Percentiles rank a stretch among this genome's conserved stretches.
Conservation (phyloP, 2,797 vertebrate species). For the Cynopterus sphinx region DNA sequence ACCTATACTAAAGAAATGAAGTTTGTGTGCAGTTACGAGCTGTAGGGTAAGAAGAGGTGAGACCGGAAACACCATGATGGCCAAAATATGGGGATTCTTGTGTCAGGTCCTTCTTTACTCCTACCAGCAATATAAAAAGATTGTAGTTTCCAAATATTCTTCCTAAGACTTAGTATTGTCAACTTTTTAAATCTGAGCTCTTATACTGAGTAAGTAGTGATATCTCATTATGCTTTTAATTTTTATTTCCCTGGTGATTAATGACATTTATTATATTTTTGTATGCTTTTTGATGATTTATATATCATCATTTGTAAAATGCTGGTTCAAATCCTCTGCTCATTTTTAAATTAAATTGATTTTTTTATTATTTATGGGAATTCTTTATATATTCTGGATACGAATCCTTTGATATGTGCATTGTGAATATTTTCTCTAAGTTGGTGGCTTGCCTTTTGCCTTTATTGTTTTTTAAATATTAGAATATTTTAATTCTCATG, state of each 20-base stretch:
- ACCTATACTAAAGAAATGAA: no score
- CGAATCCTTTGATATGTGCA: neutral
- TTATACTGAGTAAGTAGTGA: neutral
- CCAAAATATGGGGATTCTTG: no score
- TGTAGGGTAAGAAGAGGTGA: no score
- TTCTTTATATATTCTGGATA: neutral
- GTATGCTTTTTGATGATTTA: neutral
- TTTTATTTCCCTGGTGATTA: neutral
- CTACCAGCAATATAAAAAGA: neutral
- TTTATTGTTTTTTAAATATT: neutral
- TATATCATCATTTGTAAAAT: neutral
- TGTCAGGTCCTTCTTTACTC: neutral
- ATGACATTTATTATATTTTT: neutral
- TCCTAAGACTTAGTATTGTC: neutral
- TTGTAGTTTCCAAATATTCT: neutral
- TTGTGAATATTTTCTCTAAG: neutral
- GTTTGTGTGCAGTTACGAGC: no score
- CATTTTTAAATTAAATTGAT: neutral
- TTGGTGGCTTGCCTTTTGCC: neutral
- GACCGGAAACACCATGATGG: no score
- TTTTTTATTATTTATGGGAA: neutral
- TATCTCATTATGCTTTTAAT: neutral
- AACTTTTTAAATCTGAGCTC: neutral
- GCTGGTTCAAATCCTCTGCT: neutral
- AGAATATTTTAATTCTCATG: neutral